Conservation (phyloP, 2,113 vertebrate genomes). For the Megatriorchis doriae region DNA sequence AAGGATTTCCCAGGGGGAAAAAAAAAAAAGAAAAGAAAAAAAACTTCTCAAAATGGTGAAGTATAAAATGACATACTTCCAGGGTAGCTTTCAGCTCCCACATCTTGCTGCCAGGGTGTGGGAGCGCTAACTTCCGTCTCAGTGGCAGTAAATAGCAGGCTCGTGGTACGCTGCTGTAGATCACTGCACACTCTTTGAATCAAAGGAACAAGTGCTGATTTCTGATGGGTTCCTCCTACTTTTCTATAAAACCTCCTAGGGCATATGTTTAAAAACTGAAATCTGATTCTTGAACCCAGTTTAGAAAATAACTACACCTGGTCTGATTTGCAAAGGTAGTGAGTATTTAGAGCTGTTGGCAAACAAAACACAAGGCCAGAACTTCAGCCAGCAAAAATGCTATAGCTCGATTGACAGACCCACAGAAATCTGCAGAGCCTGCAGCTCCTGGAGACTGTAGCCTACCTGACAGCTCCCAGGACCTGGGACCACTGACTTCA, state of each 20-base stretch:
- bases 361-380: not conserved
- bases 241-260: not conserved
- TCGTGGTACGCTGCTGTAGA: not conserved
- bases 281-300: not conserved
- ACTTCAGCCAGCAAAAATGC: not conserved
- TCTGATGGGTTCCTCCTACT: not conserved
- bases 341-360: not conserved
- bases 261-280: not conserved
- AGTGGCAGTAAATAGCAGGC: conserved; percentile 40
- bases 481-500: not conserved
- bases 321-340: not conserved
- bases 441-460: not conserved
- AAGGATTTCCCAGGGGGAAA: not conserved
- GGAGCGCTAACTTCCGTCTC: conserved; percentile 26
- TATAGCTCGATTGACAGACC: not conserved
- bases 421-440: not conserved
- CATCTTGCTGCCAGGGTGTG: conserved; percentile 24
- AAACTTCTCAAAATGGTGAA: not conserved
- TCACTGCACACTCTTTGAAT: not conserved
- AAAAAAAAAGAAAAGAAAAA: not conserved
- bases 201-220: not conserved
- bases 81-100: conserved; percentile 38
- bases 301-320: not conserved
- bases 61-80: conserved; percentile 29
- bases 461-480: not conserved